These are phyloP conservation scores for Lagria hirta DNA, from an alignment of 2,888 invertebrate genomes.

Conservation along the genomic window DNA sequence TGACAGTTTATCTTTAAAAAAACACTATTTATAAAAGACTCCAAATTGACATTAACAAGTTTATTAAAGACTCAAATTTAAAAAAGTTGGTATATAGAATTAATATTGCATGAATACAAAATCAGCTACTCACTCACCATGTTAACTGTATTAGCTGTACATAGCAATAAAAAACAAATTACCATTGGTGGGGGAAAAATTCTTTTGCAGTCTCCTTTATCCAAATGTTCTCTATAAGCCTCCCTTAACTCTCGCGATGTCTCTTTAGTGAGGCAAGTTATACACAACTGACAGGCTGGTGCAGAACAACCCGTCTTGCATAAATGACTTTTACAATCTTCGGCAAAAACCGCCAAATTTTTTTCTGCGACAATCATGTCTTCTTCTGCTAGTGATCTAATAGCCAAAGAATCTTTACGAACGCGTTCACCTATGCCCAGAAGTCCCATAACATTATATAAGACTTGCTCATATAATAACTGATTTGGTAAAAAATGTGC, in stretches of 20 bases:
- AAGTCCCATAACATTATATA: conserved; percentile 79
- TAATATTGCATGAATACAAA: no score
- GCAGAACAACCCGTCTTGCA: conserved; percentile 66
- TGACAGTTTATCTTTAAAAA: no score
- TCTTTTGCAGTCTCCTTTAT: conserved; percentile 76
- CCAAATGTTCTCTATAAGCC: conserved; percentile 79
- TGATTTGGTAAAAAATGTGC: conserved; percentile 89
- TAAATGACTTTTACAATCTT: conserved; percentile 61
- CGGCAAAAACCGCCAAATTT: conserved; percentile 75
- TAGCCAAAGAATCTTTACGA: conserved; percentile 49
- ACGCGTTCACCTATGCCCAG: conserved; percentile 69
- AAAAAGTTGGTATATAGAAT: no score
- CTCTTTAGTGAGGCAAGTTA: conserved; percentile 68
- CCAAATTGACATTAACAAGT: no score
- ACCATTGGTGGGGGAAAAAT: conserved; percentile 77
- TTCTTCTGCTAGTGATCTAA: conserved; percentile 41
- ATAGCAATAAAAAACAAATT: conserved; percentile 20
- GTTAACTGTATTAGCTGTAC: no score
- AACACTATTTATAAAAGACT: no score
- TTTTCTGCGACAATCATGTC: conserved; percentile 65
- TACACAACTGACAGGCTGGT: conserved; percentile 75
- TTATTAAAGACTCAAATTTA: no score
- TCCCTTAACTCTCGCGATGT: conserved; percentile 62
- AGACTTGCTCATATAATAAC: conserved; percentile 87
- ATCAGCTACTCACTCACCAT: no score